A percentile compares a stretch with the other conserved stretches of the same genome.
phyloP scores from a whole-genome alignment of 2,113 vertebrate genomes.

The Falco punctatus region DNA sequence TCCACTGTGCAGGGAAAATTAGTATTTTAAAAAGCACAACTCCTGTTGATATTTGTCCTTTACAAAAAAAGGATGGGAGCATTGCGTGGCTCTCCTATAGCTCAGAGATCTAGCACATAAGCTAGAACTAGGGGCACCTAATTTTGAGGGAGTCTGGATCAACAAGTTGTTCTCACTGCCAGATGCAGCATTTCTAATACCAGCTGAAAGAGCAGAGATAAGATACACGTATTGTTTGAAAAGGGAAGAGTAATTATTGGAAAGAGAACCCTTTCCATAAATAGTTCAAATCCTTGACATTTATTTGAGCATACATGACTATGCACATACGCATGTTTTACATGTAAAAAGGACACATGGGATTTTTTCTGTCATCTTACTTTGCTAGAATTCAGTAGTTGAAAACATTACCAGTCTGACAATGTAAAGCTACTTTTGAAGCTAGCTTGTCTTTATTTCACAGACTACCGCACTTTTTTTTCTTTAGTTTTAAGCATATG shows the following conservation, averaged over 20 bases:
- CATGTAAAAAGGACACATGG: neutral
- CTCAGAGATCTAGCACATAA: neutral
- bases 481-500: neutral
- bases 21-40: neutral
- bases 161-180: neutral
- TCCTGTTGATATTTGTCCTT: neutral
- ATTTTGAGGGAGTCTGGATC: neutral
- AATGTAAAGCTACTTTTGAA: neutral
- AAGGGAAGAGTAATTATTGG: neutral
- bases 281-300: neutral
- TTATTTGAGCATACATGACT: neutral
- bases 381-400: neutral
- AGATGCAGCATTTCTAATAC: neutral
- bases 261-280: neutral
- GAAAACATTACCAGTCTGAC: neutral
- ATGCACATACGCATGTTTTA: neutral
- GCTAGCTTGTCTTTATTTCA: neutral
- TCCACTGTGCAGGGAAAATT: neutral
- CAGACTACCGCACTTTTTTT: neutral
- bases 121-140: neutral
- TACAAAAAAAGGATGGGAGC: neutral
- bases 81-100: neutral
- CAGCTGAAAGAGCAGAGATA: neutral
- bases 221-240: neutral
- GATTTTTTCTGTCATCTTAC: neutral